A percentile compares a stretch with the other conserved stretches of the same genome.
Conservation (phyloP, 2,888 invertebrate species). For the Spisula solida region DNA sequence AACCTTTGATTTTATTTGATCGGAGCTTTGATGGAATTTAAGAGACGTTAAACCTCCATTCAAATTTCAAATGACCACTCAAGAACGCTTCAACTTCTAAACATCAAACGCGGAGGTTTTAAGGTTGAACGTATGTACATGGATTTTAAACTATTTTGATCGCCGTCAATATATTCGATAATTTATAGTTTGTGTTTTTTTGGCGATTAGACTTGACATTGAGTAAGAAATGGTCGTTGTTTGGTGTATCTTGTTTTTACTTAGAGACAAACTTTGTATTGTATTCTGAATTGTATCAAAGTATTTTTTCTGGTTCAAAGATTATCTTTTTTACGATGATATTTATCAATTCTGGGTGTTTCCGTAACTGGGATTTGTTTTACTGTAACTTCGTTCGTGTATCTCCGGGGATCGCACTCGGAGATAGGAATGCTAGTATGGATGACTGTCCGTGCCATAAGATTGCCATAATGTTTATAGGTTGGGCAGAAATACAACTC, state of each 20-base stretch:
- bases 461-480: no score
- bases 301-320: slow-evolving; percentile 19
- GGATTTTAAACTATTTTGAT: slow-evolving; percentile 42
- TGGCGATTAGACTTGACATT: background rate
- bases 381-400: background rate
- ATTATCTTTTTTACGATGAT: slow-evolving; percentile 16
- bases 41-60: slow-evolving; percentile 36
- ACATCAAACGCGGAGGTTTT: slow-evolving; percentile 33
- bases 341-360: slow-evolving; percentile 14
- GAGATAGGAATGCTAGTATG: slow-evolving; percentile 5
- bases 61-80: slow-evolving; percentile 46
- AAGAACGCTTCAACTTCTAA: slow-evolving; percentile 32
- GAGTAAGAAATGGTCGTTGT: background rate
- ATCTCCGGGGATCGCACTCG: background rate
- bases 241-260: background rate
- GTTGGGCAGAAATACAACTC: no score
- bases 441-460: background rate
- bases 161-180: slow-evolving; percentile 26
- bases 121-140: slow-evolving; percentile 8
- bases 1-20: slow-evolving; percentile 34
- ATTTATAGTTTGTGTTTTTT: slow-evolving; percentile 31
- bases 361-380: background rate
- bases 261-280: slow-evolving; percentile 10
- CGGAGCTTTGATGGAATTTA: slow-evolving; percentile 3
- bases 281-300: background rate